Evolutionary conservation across 92 coral and sea anemone species (phyloP).

Genomic region (Porites cylindrica): DNA sequence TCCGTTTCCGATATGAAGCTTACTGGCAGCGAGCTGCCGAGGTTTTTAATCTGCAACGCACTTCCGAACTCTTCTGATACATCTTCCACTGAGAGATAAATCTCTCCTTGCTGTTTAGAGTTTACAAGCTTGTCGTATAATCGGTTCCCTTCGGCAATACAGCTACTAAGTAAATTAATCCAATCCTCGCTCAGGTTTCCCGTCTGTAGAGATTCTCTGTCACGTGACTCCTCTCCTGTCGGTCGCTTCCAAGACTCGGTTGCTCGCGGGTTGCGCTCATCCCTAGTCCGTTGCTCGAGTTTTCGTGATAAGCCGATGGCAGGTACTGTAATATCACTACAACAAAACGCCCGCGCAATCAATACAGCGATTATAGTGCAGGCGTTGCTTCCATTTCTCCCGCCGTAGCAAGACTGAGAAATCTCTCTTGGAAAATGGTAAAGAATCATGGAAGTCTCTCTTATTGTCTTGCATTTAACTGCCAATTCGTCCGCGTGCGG

Average conservation of each 20-base stretch:
- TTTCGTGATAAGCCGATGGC: background rate
- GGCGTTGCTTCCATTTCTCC: conserved; percentile 64
- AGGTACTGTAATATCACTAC: background rate
- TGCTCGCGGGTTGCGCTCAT: background rate
- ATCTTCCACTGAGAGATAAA: conserved; percentile 64
- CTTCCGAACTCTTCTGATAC: conserved; percentile 52
- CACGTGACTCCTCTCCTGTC: background rate
- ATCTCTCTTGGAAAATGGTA: conserved; percentile 65
- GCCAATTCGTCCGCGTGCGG: background rate
- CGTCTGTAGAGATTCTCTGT: conserved; percentile 8
- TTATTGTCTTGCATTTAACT: conserved; percentile 29
- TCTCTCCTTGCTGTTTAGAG: conserved; percentile 31
- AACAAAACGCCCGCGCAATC: conserved; percentile 53
- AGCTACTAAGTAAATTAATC: conserved; percentile 47
- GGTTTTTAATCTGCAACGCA: conserved; percentile 16
- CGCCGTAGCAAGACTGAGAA: conserved; percentile 61
- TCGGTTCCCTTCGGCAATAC: conserved; percentile 60
- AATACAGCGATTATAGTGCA: conserved; percentile 64
- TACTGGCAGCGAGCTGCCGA: conserved; percentile 58
- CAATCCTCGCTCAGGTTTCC: conserved; percentile 34
- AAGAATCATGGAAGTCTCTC: conserved; percentile 31
- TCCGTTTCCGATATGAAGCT: conserved; percentile 56
- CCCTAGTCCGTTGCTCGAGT: background rate
- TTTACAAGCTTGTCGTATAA: conserved; percentile 49
- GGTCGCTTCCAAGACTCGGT: background rate